Conservation (phyloP, 2,797 vertebrate species). For the Uromys caudimaculatus region DNA sequence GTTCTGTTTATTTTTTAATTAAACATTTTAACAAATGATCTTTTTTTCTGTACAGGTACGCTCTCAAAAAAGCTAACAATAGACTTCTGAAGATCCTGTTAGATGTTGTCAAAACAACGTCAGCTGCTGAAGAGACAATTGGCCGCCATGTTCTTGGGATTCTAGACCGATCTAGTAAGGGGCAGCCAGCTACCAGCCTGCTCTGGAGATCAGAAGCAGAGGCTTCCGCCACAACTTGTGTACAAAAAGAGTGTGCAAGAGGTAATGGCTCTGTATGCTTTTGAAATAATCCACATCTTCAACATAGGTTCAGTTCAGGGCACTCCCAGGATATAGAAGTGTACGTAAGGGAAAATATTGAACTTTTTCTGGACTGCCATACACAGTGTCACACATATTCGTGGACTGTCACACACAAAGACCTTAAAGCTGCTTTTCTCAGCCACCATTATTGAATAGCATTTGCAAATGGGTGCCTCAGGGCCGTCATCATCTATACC, state of each 20-base stretch:
- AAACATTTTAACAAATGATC: slow-evolving; percentile 72
- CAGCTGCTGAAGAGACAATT: slow-evolving; percentile 95
- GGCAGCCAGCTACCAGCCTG: slow-evolving; percentile 81
- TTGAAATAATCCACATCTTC: slow-evolving; percentile 20
- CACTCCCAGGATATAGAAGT: slow-evolving; percentile 24
- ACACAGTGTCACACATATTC: background rate
- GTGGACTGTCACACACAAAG: slow-evolving; percentile 4
- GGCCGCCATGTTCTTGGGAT: slow-evolving; percentile 92
- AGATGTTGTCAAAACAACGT: slow-evolving; percentile 95
- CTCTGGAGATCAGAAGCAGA: slow-evolving; percentile 86
- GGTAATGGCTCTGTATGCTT: slow-evolving; percentile 81
- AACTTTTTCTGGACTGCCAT: slow-evolving; percentile 40
- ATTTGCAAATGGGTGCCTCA: background rate
- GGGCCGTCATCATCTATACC: background rate
- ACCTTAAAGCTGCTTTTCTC: slow-evolving; percentile 10
- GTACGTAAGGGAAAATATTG: background rate
- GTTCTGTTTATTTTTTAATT: slow-evolving; percentile 54
- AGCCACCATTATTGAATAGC: background rate
- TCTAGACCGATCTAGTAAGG: slow-evolving; percentile 86
- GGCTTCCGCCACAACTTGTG: slow-evolving; percentile 66
- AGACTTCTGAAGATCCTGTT: slow-evolving; percentile 93
- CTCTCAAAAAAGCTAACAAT: slow-evolving; percentile 91
- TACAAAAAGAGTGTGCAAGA: slow-evolving; percentile 83
- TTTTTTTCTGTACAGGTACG: slow-evolving; percentile 85
- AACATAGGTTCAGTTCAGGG: slow-evolving; percentile 15